A percentile compares a stretch with the other conserved stretches of the same genome.
Conservation (phyloP, 2,797 vertebrate genomes). For the Gambusia yucatana region DNA sequence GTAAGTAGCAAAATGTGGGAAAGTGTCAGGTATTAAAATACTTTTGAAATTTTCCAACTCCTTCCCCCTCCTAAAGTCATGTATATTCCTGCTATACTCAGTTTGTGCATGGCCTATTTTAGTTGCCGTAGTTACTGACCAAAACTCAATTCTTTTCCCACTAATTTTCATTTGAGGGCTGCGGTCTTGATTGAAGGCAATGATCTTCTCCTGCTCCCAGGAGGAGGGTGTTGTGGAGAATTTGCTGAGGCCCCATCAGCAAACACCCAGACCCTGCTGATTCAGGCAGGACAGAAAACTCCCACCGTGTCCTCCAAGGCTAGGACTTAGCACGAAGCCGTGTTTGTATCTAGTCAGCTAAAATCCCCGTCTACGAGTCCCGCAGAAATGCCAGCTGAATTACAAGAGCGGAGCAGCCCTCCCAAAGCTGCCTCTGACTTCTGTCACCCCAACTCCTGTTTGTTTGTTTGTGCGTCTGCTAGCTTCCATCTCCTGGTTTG, state of each 20-base stretch:
- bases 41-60: background rate
- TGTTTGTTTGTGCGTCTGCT: conserved; percentile 54
- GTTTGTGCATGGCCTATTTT: conserved; percentile 57
- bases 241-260: conserved; percentile 70
- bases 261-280: conserved; percentile 71
- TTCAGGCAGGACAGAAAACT: conserved; percentile 56
- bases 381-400: conserved; percentile 55
- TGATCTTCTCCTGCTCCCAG: conserved; percentile 63
- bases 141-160: conserved; percentile 14
- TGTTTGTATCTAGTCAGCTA: conserved; percentile 64
- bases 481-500: conserved; percentile 35
- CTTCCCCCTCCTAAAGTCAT: conserved; percentile 28
- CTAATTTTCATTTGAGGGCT: conserved; percentile 70
- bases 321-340: conserved; percentile 37
- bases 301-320: conserved; percentile 43
- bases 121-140: conserved; percentile 41
- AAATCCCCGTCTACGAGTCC: conserved; percentile 42
- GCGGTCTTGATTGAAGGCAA: conserved; percentile 70
- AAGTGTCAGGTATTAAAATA: background rate
- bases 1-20: background rate
- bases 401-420: conserved; percentile 43
- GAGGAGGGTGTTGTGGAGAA: conserved; percentile 45
- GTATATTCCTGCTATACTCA: conserved; percentile 19
- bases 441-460: conserved; percentile 27
- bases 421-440: conserved; percentile 34